These are phyloP conservation scores for Ceratina australensis DNA, from an alignment of 1,140 invertebrate species.

Conservation along the genomic window DNA sequence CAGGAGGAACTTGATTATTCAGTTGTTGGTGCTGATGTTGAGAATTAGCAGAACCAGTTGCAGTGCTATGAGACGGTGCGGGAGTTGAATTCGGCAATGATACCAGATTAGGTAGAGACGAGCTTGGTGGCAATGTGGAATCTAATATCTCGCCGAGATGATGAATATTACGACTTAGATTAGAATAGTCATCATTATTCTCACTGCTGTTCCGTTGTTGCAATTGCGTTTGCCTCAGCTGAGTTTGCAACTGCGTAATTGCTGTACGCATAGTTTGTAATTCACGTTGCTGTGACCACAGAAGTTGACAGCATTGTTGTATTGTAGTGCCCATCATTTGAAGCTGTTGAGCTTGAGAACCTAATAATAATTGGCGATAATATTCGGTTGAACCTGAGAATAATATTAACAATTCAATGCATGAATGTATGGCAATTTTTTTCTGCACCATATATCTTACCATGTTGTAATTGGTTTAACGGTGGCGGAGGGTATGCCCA, in stretches of 20 bases:
- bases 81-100: slow-evolving; percentile 69
- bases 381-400: slow-evolving; percentile 65
- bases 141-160: slow-evolving; percentile 65
- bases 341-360: slow-evolving; percentile 81
- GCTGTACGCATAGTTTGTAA: slow-evolving; percentile 78
- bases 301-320: slow-evolving; percentile 83
- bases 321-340: slow-evolving; percentile 83
- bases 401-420: slow-evolving; percentile 14
- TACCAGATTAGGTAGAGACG: slow-evolving; percentile 72
- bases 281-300: slow-evolving; percentile 83
- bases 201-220: slow-evolving; percentile 53
- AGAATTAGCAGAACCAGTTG: slow-evolving; percentile 50
- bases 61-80: slow-evolving; percentile 55
- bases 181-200: slow-evolving; percentile 67
- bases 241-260: slow-evolving; percentile 71
- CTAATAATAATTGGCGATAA: slow-evolving; percentile 76
- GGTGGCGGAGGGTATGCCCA: slow-evolving; percentile 58
- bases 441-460: slow-evolving; percentile 52
- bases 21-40: slow-evolving; percentile 79
- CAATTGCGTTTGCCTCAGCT: slow-evolving; percentile 65
- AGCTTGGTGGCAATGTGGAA: slow-evolving; percentile 68
- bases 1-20: slow-evolving; percentile 93
- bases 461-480: slow-evolving; percentile 64
- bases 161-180: slow-evolving; percentile 66
- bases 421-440: neutral